Base-by-base conservation (phyloP, 92 coral and sea anemone genomes). In the Porites cylindrica region DNA sequence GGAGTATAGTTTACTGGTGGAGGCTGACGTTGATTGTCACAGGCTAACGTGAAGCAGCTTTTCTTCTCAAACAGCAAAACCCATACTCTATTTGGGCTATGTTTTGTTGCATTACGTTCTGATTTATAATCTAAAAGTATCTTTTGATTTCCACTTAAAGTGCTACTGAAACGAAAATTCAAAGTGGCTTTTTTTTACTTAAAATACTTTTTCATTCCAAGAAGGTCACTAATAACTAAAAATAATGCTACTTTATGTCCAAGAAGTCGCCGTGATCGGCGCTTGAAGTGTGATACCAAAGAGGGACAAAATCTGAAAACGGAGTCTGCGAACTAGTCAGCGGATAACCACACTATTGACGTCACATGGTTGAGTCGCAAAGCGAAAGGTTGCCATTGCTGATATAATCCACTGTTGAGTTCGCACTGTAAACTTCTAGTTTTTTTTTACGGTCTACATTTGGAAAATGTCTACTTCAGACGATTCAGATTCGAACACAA, bases 391-490 rank as follows among this genome's bases (percentile, higher is more conserved):
- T 24, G 26, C 26, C 26, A 24, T 24, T 24, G 26, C 26, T 24
- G 26, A 24, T 24, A 24, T 24, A 24, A 24, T 24, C 26, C 26
- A 24, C 26, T 24, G 26, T 24, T 24, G 26, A 24, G 26, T 24
- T 24, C 26, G 26, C 26, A 24, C 26, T 51, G 38, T 51, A 69
- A 6, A 51, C 51, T 69, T 17, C 38, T 51, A 10, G 23, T 21
- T 51, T 24, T 24, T 1, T 69, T 69, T 26, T 0, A 69, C 51
- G 26, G 51, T 66, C 18, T 0, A 29, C 24, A 19, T 12, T 66
- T 66, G 72, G 18, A 23, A 66, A 66, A 77, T 77, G 82, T 77
- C 82, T 78, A 20, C 23, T 78, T 21, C 76, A 29, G 76, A 29
- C 21, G 76, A 71, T 71, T 71, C 26, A 8, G 81, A 76, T 53